Evolutionary conservation across 2,113 vertebrate genomes (phyloP).

Genomic region (Melanocharis versteri): DNA sequence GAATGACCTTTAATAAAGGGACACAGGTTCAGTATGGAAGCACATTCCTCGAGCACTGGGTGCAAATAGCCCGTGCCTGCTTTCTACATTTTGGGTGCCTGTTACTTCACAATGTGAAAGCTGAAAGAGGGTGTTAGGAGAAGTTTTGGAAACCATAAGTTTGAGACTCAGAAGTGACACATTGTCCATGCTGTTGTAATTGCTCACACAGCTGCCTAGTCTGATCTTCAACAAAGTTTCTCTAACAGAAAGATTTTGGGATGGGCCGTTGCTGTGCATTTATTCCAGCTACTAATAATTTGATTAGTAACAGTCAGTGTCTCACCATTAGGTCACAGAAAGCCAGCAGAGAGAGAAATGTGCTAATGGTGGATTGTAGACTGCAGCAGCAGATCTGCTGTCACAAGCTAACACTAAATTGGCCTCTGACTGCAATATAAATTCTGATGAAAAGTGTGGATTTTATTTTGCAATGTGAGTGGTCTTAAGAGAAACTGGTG

Average conservation of each 20-base stretch:
- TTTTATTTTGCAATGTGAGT: fast-evolving
- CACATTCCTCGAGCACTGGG: neutral
- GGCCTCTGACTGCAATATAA: neutral
- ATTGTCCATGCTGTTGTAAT: fast-evolving
- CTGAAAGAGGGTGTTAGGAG: neutral
- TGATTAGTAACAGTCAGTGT: neutral
- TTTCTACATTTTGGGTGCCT: neutral
- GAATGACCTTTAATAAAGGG: conserved; percentile 35
- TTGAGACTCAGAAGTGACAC: neutral
- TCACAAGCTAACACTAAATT: neutral
- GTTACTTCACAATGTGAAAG: neutral
- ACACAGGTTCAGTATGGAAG: neutral
- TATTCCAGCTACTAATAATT: neutral
- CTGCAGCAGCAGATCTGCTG: neutral
- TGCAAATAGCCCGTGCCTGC: neutral
- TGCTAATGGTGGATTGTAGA: neutral
- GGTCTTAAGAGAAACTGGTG: neutral
- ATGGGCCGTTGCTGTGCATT: neutral
- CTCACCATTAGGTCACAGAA: neutral
- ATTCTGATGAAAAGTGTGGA: neutral
- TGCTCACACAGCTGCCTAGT: neutral
- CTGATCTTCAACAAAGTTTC: neutral
- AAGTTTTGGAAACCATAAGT: neutral
- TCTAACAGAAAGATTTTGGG: neutral
- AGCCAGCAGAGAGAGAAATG: neutral